A percentile compares a stretch with the other conserved stretches of the same genome.
Evolutionary conservation across 2,113 vertebrate genomes (phyloP).

Genomic region (Cryptotis parvus): DNA sequence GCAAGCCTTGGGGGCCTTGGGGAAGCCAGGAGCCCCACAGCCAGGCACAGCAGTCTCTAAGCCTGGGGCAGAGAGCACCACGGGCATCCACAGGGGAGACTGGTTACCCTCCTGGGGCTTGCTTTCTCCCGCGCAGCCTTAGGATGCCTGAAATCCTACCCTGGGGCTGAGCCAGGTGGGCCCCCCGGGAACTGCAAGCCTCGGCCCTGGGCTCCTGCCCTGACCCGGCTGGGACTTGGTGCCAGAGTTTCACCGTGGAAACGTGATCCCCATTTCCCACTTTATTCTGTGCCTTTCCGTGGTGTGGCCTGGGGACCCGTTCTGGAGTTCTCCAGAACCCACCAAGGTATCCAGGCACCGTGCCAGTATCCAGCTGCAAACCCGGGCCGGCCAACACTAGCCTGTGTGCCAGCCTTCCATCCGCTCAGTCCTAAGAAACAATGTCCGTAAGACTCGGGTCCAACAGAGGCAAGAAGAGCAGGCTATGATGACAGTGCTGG

Average conservation of each 20-base stretch:
- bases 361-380: not conserved
- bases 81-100: accelerated
- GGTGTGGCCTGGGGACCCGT: not conserved
- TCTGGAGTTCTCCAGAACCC: not conserved
- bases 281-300: not conserved
- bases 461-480: not conserved
- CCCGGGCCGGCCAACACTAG: not conserved
- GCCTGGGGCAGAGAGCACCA: too few relatives aligned
- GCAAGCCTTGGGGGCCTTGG: too few relatives aligned
- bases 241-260: not conserved
- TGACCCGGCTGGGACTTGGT: not conserved
- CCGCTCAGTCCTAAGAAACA: not conserved
- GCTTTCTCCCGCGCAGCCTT: not conserved
- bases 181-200: not conserved
- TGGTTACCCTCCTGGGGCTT: not conserved
- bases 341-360: not conserved
- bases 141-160: not conserved
- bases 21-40: too few relatives aligned
- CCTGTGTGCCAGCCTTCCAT: not conserved
- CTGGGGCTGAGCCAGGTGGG: not conserved
- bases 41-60: too few relatives aligned
- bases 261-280: not conserved
- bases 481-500: too few relatives aligned
- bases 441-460: not conserved
- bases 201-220: not conserved